A percentile compares a stretch with the other conserved stretches of the same genome.
These are phyloP conservation scores for Agrochola macilenta DNA, from an alignment of 2,888 invertebrate species.

Conservation along the genomic window DNA sequence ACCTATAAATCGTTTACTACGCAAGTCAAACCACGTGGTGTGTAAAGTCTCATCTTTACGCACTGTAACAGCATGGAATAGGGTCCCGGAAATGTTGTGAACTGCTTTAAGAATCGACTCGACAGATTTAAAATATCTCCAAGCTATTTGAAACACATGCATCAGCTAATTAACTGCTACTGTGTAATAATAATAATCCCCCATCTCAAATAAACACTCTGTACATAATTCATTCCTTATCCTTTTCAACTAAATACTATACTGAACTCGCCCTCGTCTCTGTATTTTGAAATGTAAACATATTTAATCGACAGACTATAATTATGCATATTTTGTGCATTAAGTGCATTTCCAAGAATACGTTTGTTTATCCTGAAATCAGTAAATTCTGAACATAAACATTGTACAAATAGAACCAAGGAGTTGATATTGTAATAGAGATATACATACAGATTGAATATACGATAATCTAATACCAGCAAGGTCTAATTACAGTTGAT, in stretches of 20 bases:
- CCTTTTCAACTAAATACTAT: neutral
- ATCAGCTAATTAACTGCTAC: too few species aligned
- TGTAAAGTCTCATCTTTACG: too few species aligned
- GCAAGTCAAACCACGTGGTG: too few species aligned
- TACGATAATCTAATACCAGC: neutral
- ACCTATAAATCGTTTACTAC: too few species aligned
- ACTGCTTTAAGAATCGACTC: too few species aligned
- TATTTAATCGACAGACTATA: conserved; percentile 20
- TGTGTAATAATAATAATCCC: too few species aligned
- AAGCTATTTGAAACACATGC: too few species aligned
- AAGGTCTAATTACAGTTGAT: neutral
- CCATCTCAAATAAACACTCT: too few species aligned
- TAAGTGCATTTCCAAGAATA: conserved; percentile 30
- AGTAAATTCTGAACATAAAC: conserved; percentile 21
- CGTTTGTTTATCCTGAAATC: conserved; percentile 43
- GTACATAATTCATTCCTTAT: neutral
- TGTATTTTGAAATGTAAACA: conserved; percentile 19
- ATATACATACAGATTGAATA: neutral
- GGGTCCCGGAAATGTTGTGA: too few species aligned
- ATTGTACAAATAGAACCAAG: conserved; percentile 15
- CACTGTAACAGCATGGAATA: too few species aligned
- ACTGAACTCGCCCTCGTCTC: neutral
- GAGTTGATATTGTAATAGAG: neutral
- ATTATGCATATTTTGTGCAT: conserved; percentile 13
- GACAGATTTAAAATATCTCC: too few species aligned